A percentile compares a stretch with the other conserved stretches of the same genome.
Conservation (phyloP, 2,113 vertebrate genomes). For the Xenopus tropicalis region DNA sequence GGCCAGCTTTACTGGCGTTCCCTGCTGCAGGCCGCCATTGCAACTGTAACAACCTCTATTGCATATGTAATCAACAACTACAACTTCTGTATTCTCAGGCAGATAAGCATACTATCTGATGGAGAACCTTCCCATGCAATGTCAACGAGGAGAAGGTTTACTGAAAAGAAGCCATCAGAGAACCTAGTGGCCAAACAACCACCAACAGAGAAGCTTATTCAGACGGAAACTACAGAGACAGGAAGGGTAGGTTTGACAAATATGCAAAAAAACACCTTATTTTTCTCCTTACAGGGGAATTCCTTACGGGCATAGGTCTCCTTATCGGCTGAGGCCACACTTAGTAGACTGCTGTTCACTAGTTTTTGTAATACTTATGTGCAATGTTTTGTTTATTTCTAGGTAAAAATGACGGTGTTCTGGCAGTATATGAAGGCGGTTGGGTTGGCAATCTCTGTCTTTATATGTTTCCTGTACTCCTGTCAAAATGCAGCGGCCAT, state of each 20-base stretch:
- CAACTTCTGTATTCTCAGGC: conserved; percentile 62
- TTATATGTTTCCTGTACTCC: conserved; percentile 77
- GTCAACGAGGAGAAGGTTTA: conserved; percentile 62
- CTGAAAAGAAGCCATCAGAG: conserved; percentile 67
- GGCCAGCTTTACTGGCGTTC: background rate
- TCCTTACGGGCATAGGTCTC: too few species aligned
- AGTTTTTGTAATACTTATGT: too few species aligned
- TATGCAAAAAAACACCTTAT: background rate
- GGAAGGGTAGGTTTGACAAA: conserved; percentile 69
- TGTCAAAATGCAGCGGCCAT: conserved; percentile 84
- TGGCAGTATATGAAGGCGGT: conserved; percentile 85
- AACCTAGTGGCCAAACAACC: conserved; percentile 58
- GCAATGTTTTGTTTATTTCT: conserved; percentile 9
- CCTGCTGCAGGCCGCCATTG: background rate
- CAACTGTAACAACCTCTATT: background rate
- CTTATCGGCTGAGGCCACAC: too few species aligned
- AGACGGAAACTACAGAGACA: conserved; percentile 76
- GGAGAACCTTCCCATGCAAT: conserved; percentile 68
- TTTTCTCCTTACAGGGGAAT: too few species aligned
- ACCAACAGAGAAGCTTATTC: conserved; percentile 62
- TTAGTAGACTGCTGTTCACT: too few species aligned
- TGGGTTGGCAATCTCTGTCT: conserved; percentile 62
- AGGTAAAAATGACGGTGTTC: conserved; percentile 86
- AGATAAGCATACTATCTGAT: conserved; percentile 82
- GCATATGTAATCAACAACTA: background rate